Base-by-base conservation (phyloP, 2,888 invertebrate genomes). In the Caenorhabditis sinica region DNA sequence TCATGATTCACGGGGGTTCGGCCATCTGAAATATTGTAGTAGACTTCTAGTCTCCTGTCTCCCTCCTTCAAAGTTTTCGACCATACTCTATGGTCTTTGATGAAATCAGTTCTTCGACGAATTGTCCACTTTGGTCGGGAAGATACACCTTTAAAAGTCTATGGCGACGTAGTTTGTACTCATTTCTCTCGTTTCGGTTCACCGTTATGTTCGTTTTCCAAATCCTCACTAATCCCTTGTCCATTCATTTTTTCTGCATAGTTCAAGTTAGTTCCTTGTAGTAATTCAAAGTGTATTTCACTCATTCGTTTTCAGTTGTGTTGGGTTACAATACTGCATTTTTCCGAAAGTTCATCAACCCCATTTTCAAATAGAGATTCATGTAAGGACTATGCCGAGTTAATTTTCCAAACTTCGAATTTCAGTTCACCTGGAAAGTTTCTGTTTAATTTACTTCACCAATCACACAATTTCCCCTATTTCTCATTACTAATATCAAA, bases 141-240 rank as follows among this genome's bases (percentile, higher is more conserved):
- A 45, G 53, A 79, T 58, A 80, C 36, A 60, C 80, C 72, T 80
- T 80, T 80, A 80, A 80, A 80, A 72, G 72, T 72, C 65, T 72
- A 60, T 8, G 51, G 9, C 36, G 15, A 36, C 65, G 49, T 80
- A 73, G n/a, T 65, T 72, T 72, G 72, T 72, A 72, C 80, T 58
- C 20, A 65, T 45, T 71, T 72, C 51, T 53, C 1, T 20, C 36
- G 13, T 11, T 40, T 13, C 25, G n/a, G 8, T 30, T 36, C 9
- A 33, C 69, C 53, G 56, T 69, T 56, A 23, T 56, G 20, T 56
- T 15, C 36, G 28, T 15, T 43, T 65, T 56, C 28, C 9, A 8
- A 49, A 49, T 49, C 49, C 49, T 49, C 4, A 40, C 40, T 58
- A 58, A 58, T 58, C 30, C 28, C 13, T 58, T 58, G 15, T 53